These are phyloP conservation scores for Mimas tiliae DNA, from an alignment of 2,888 invertebrate genomes.

Conservation along the genomic window DNA sequence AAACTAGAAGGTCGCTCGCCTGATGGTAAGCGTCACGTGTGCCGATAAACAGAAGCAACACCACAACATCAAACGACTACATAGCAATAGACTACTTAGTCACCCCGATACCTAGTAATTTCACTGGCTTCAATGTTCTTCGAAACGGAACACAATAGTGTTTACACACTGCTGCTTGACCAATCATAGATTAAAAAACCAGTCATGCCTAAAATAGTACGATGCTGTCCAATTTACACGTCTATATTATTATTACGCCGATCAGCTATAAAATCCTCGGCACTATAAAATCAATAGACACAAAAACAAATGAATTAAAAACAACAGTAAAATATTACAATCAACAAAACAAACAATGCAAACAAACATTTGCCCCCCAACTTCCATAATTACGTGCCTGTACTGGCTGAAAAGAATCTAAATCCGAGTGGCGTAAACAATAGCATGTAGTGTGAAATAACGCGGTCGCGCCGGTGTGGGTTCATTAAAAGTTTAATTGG, in stretches of 20 bases:
- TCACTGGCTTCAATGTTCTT: no score
- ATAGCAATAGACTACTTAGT: no score
- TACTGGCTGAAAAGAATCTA: constrained; percentile 21
- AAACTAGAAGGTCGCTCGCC: no score
- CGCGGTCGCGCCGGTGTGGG: constrained; percentile 32
- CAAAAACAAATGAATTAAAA: constrained; percentile 7
- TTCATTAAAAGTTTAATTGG: constrained; percentile 49
- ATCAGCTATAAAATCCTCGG: not conserved
- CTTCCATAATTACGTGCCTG: constrained; percentile 24
- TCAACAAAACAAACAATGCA: constrained; percentile 11
- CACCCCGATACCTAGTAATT: no score
- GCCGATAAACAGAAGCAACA: no score
- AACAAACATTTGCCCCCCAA: constrained; percentile 18
- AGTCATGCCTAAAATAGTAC: not conserved
- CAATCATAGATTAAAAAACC: no score
- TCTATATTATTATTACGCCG: not conserved
- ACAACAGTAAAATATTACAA: constrained; percentile 6
- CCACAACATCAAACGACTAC: no score
- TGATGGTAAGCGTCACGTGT: no score
- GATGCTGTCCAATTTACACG: not conserved
- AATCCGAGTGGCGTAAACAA: constrained; percentile 24
- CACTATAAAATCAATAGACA: not conserved
- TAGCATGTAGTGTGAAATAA: constrained; percentile 27
- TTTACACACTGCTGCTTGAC: no score
- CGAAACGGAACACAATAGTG: no score